Percentiles rank a stretch among this genome's conserved stretches.
Evolutionary conservation across 1,140 invertebrate species (phyloP).

Genomic region (Oncopodura yosiiana): DNA sequence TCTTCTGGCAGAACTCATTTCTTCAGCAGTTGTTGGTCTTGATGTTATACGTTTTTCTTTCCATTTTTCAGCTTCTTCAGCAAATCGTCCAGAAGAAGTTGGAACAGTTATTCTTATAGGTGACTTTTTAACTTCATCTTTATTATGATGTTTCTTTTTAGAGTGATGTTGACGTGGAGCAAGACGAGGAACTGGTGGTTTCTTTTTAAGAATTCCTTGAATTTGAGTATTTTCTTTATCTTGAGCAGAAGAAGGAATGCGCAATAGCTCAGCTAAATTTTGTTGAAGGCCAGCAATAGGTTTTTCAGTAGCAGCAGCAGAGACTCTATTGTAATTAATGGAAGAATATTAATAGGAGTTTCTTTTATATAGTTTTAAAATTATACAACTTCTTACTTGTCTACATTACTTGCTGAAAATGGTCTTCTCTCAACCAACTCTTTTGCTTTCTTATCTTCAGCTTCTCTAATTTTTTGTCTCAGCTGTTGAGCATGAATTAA

Average conservation of each 20-base stretch:
- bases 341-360: not conserved
- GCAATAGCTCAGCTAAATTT: slow-evolving; percentile 4
- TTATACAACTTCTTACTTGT: not conserved
- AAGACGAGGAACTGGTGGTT: not conserved
- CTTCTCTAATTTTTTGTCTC: slow-evolving; percentile 6
- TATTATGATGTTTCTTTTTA: not conserved
- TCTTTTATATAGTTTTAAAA: not conserved
- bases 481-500: not conserved
- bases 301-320: not conserved
- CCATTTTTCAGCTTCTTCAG: not conserved
- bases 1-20: too few relatives aligned
- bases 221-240: not conserved
- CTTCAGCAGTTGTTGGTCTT: not conserved
- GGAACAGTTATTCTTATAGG: too few relatives aligned
- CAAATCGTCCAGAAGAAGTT: too few relatives aligned
- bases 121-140: too few relatives aligned
- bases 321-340: not conserved
- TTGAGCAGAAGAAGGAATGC: slow-evolving; percentile 1
- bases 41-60: not conserved
- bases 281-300: slow-evolving; percentile 11
- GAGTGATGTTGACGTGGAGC: too few relatives aligned
- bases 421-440: slow-evolving; percentile 9
- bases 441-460: slow-evolving; percentile 15
- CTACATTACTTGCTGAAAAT: not conserved
- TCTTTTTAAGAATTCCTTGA: not conserved